Evolutionary conservation across 2,797 vertebrate species (phyloP).

Genomic region (Austrolebias charrua): DNA sequence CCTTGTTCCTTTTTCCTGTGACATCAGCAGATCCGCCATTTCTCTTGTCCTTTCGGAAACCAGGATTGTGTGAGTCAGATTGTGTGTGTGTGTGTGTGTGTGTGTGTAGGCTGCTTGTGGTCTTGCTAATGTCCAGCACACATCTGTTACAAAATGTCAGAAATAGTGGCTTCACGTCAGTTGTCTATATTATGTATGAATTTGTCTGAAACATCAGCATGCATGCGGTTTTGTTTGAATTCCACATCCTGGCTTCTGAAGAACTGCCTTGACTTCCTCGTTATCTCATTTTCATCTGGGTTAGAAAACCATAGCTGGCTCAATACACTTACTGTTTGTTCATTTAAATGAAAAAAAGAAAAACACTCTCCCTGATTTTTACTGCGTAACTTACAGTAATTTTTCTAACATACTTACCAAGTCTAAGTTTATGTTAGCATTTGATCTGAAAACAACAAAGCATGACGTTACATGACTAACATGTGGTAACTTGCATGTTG

Average conservation of each 20-base stretch:
- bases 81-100: conserved; percentile 21
- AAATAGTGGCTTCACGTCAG: conserved; percentile 13
- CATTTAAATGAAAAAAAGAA: neutral
- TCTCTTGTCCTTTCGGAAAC: conserved; percentile 71
- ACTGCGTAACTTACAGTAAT: neutral
- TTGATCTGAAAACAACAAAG: neutral
- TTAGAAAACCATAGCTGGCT: neutral
- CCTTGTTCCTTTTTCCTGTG: conserved; percentile 73
- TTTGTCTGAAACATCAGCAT: neutral
- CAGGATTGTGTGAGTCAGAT: conserved; percentile 75
- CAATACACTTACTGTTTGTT: neutral
- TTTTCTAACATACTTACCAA: no score
- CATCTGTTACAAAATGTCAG: conserved; percentile 23
- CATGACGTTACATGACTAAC: neutral
- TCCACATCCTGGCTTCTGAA: conserved; percentile 12
- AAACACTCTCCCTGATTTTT: neutral
- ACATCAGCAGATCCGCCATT: conserved; percentile 71
- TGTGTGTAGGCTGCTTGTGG: conserved; percentile 7
- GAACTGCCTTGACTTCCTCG: neutral
- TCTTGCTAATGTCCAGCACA: conserved; percentile 22
- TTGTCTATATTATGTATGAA: neutral
- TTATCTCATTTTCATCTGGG: neutral
- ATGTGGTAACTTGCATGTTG: neutral
- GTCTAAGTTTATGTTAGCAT: neutral
- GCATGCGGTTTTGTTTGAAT: conserved; percentile 5